Evolutionary conservation across 2,888 invertebrate genomes (phyloP), one percentile per base, ranked within the genome.

Genomic region (Drosophila pseudotakahashii): DNA sequence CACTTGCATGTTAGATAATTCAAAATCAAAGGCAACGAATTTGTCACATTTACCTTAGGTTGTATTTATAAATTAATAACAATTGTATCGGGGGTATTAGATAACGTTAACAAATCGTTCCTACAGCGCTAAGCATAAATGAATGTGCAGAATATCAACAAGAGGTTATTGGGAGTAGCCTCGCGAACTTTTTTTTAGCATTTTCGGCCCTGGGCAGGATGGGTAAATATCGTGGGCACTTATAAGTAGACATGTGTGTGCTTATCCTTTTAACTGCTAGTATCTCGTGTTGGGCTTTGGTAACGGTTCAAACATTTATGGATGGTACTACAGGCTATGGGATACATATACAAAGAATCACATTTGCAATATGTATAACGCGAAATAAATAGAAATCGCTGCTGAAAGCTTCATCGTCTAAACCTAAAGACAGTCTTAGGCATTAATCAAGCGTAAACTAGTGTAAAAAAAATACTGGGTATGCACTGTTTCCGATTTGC

Each of bases 1-100:
- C 58, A 57, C 37, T 55, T 57, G 19, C n/a, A 19, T 37, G 9
- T 26, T 19, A 19, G 44, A 57, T 45, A 39, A 52, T 37, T 45
- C 3, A 19, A 51, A 51, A 66, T 39, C 45, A 30, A 82, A 80
- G 74, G 60, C 72, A 26, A 26, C 62, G 61, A 64, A 64, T 79
- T 50, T 50, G 59, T 67, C 68, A 71, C 67, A 67, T 68, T 78
- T 62, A 63, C 75, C 68, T 67, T 76, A 68, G 66, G 57, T 59
- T 76, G 48, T 80, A 78, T 75, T 80, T 71, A 83, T 83, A 87
- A 81, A 87, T 81, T 80, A 87, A 87, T 81, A 81, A 87, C 88
- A 87, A 80, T 69, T 41, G 47, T 52, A 68, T 58, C 57, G 75
- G 50, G 57, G 54, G 39, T 45, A 64, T 66, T 45, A 52, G 44